phyloP scores from a whole-genome alignment of 2,888 invertebrate species.

The Leuctra nigra region DNA sequence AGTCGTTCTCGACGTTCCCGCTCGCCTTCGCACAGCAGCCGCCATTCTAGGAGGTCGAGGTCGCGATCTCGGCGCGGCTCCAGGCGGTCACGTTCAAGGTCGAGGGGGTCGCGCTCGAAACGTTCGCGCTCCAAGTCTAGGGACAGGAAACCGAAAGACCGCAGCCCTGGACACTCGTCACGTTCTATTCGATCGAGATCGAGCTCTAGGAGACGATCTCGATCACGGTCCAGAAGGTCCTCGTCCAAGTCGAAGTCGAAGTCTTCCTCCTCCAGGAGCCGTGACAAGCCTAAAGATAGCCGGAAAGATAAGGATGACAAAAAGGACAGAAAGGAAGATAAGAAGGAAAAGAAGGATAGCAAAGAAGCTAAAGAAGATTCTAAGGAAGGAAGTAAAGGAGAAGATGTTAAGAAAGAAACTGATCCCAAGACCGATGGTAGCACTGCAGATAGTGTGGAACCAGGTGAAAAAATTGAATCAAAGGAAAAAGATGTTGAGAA shows the following conservation, averaged over 20 bases:
- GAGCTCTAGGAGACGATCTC: conserved; percentile 33
- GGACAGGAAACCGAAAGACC: conserved; percentile 49
- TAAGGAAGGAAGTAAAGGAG: conserved; percentile 23
- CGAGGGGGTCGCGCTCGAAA: conserved; percentile 46
- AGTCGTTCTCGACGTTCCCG: conserved; percentile 50
- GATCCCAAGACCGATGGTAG: conserved; percentile 4
- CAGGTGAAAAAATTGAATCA: conserved; percentile 22
- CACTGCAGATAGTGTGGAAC: conserved; percentile 7
- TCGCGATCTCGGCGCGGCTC: conserved; percentile 31
- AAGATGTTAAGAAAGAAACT: conserved; percentile 19
- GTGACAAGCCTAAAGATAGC: conserved; percentile 37
- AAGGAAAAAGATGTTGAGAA: conserved; percentile 23
- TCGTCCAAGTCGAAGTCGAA: conserved; percentile 43
- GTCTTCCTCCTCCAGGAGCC: conserved; percentile 40
- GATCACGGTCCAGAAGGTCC: conserved; percentile 32
- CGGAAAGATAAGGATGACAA: conserved; percentile 19
- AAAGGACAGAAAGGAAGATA: conserved; percentile 16
- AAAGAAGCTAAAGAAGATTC: conserved; percentile 27
- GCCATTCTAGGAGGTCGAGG: conserved; percentile 32
- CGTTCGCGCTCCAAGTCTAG: conserved; percentile 49
- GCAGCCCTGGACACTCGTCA: conserved; percentile 43
- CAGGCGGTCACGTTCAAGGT: conserved; percentile 34
- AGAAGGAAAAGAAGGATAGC: conserved; percentile 18
- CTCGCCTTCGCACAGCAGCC: conserved; percentile 33
- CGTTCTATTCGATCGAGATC: conserved; percentile 41